phyloP scores from a whole-genome alignment of 1,140 invertebrate species.

The Drosophila eugracilis region DNA sequence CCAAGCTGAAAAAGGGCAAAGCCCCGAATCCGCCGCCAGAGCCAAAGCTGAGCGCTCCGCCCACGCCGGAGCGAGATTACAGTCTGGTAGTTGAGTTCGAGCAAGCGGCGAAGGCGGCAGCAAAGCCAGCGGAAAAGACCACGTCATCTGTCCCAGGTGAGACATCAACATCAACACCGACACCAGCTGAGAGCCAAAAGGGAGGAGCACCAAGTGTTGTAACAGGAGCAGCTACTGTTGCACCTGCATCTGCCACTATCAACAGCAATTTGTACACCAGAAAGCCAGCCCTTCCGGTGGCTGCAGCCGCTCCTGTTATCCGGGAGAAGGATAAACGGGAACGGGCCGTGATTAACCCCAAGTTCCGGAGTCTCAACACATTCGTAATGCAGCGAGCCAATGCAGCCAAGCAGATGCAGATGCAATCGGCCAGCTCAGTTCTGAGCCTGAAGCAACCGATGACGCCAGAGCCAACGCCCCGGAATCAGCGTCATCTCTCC shows the following conservation, averaged over 20 bases:
- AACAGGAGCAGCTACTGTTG: constrained; percentile 51
- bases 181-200: background rate
- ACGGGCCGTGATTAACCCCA: constrained; percentile 88
- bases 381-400: constrained; percentile 79
- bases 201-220: background rate
- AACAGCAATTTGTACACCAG: constrained; percentile 85
- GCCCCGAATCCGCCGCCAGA: constrained; percentile 86
- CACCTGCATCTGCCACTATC: constrained; percentile 58
- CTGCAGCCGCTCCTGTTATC: constrained; percentile 88
- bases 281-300: constrained; percentile 86
- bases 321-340: constrained; percentile 91
- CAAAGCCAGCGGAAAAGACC: constrained; percentile 39
- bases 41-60: constrained; percentile 74
- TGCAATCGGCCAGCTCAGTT: constrained; percentile 72
- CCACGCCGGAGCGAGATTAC: constrained; percentile 81
- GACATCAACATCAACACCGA: background rate
- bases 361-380: constrained; percentile 86
- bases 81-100: constrained; percentile 78
- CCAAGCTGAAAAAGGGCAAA: constrained; percentile 85
- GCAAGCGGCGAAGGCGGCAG: constrained; percentile 50
- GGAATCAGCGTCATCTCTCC: constrained; percentile 87
- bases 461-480: constrained; percentile 87
- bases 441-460: constrained; percentile 75
- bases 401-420: constrained; percentile 74
- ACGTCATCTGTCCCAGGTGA: constrained; percentile 25